phyloP scores from a whole-genome alignment of 92 coral and sea anemone genomes.

The Pocillopora meandrina region DNA sequence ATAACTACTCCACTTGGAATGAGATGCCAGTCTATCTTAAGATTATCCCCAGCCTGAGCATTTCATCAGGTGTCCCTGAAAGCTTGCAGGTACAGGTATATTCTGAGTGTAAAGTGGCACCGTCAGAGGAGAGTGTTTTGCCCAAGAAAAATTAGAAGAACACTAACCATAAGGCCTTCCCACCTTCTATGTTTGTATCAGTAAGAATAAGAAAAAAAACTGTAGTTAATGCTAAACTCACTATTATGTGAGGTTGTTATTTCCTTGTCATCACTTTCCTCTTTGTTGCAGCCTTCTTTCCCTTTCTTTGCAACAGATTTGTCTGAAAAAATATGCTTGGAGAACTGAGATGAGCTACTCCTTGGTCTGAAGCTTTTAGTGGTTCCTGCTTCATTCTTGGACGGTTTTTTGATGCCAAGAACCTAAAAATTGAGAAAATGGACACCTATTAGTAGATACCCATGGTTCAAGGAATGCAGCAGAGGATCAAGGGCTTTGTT shows the following conservation, averaged over 20 bases:
- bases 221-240: not conserved
- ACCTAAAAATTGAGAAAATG: constrained; percentile 29
- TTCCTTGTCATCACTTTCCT: not conserved
- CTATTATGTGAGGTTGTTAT: not conserved
- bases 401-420: constrained; percentile 60
- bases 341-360: constrained; percentile 55
- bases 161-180: too few species aligned
- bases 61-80: too few species aligned
- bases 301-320: constrained; percentile 29
- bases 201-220: not conserved
- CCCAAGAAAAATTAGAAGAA: too few species aligned
- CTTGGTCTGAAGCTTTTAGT: constrained; percentile 47
- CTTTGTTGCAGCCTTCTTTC: not conserved
- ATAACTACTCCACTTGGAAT: too few species aligned
- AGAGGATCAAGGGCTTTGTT: too few species aligned
- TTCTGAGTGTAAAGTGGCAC: too few species aligned
- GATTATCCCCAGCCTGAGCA: too few species aligned
- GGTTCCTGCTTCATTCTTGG: constrained; percentile 37
- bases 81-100: too few species aligned
- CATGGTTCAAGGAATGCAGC: too few species aligned
- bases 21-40: too few species aligned
- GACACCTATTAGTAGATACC: not conserved
- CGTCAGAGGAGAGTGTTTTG: too few species aligned
- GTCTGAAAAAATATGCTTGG: constrained; percentile 50
- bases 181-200: not conserved